These are phyloP conservation scores for Aphaenogaster ashmeadi DNA, from an alignment of 1,140 invertebrate genomes.

Conservation along the genomic window DNA sequence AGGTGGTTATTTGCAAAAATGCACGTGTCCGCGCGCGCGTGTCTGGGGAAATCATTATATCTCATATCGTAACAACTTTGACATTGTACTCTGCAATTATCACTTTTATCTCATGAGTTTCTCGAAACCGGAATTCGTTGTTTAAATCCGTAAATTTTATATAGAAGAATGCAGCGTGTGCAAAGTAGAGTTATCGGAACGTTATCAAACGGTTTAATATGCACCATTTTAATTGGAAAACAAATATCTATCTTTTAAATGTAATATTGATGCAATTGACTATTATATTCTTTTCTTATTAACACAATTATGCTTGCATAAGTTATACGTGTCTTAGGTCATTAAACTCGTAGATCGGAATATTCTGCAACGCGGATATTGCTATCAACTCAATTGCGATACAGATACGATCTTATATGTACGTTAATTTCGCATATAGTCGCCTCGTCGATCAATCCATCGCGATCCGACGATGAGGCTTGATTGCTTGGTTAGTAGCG, in stretches of 20 bases:
- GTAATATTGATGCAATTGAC: not conserved
- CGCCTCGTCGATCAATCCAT: slow-evolving; percentile 43
- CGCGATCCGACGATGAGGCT: slow-evolving; percentile 48
- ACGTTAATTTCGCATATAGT: not conserved
- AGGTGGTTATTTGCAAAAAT: slow-evolving; percentile 11
- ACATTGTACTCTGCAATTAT: slow-evolving; percentile 8
- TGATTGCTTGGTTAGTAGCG: slow-evolving; percentile 69
- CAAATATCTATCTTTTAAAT: not conserved
- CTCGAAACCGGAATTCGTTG: not conserved
- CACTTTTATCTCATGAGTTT: not conserved
- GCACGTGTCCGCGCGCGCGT: not conserved
- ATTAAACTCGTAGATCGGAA: slow-evolving; percentile 4
- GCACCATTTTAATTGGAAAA: not conserved
- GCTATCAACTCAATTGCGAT: not conserved
- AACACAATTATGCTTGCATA: not conserved
- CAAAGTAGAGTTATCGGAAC: not conserved
- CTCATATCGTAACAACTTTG: not conserved
- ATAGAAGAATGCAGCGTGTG: not conserved
- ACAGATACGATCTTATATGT: slow-evolving; percentile 25
- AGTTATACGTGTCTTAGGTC: not conserved
- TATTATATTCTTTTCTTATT: not conserved
- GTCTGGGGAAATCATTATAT: slow-evolving; percentile 35
- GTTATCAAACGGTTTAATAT: not conserved
- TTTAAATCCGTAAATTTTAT: not conserved
- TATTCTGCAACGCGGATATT: slow-evolving; percentile 4